Percentiles rank a stretch among this genome's conserved stretches.
Evolutionary conservation across 2,797 vertebrate genomes (phyloP).

Genomic region (Smutsia temminckii): DNA sequence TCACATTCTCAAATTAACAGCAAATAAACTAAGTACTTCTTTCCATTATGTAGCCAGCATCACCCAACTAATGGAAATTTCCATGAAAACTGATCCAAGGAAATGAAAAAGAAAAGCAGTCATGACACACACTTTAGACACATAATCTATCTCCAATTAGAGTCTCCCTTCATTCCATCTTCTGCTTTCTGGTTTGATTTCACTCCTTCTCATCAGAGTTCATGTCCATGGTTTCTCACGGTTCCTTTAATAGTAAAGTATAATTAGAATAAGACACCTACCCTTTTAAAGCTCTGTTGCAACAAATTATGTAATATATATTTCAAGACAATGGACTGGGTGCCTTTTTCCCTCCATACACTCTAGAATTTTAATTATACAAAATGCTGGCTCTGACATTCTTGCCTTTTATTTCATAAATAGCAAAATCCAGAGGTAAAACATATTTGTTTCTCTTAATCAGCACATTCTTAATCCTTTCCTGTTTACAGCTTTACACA

Average conservation of each 20-base stretch:
- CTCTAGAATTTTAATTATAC: conserved; percentile 49
- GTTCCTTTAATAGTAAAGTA: neutral
- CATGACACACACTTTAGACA: neutral
- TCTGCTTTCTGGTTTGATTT: neutral
- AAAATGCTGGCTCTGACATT: conserved; percentile 17
- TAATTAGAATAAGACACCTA: neutral
- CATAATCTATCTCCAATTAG: neutral
- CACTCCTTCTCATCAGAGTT: neutral
- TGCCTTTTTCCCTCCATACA: neutral
- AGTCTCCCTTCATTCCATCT: neutral
- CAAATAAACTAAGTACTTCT: neutral
- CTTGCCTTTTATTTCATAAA: conserved; percentile 54
- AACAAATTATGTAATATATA: neutral
- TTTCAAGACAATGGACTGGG: neutral
- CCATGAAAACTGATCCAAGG: neutral
- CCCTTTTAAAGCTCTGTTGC: neutral
- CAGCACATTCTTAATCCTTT: conserved; percentile 72
- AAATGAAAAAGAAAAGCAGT: neutral
- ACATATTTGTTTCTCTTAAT: conserved; percentile 51
- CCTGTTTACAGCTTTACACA: conserved; percentile 74
- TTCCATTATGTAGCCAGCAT: neutral
- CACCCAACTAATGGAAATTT: neutral
- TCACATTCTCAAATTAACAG: neutral
- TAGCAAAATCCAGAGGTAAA: conserved; percentile 49
- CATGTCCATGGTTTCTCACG: neutral